phyloP scores from a whole-genome alignment of 2,797 vertebrate species.

The Poecilia gillii region DNA sequence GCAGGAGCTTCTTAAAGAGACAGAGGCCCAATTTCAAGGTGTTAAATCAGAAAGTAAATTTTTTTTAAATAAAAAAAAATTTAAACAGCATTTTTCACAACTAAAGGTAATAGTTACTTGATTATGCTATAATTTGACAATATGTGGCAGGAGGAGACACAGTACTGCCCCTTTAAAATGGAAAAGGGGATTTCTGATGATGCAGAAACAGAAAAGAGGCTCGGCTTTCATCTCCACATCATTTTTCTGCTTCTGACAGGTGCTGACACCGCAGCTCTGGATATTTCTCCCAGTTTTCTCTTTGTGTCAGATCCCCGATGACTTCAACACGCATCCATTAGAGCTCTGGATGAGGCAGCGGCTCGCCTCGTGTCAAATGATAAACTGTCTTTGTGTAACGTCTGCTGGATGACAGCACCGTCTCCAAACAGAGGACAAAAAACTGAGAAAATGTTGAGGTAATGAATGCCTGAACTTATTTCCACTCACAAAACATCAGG shows the following conservation, averaged over 20 bases:
- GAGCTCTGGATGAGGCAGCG: constrained; percentile 36
- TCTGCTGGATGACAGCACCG: constrained; percentile 54
- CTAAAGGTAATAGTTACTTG: too few relatives aligned
- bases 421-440: constrained; percentile 18
- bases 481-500: neutral
- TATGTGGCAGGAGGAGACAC: too few relatives aligned
- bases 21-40: too few relatives aligned
- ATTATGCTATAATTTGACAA: too few relatives aligned
- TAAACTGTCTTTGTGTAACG: constrained; percentile 53
- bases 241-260: neutral
- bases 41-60: too few relatives aligned
- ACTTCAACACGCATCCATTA: constrained; percentile 39
- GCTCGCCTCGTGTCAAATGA: constrained; percentile 40
- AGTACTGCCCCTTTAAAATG: neutral
- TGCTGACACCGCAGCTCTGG: neutral
- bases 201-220: neutral
- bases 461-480: constrained; percentile 11
- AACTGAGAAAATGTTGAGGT: constrained; percentile 33
- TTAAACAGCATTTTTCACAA: too few relatives aligned
- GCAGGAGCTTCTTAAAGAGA: too few relatives aligned
- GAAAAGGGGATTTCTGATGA: neutral
- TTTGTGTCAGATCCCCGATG: constrained; percentile 36
- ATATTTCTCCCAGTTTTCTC: constrained; percentile 30
- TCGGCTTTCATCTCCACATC: neutral
- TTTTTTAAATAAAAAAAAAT: too few relatives aligned